Evolutionary conservation across 2,113 vertebrate species (phyloP), one percentile per base, ranked within the genome.

Genomic region (Motacilla alba): DNA sequence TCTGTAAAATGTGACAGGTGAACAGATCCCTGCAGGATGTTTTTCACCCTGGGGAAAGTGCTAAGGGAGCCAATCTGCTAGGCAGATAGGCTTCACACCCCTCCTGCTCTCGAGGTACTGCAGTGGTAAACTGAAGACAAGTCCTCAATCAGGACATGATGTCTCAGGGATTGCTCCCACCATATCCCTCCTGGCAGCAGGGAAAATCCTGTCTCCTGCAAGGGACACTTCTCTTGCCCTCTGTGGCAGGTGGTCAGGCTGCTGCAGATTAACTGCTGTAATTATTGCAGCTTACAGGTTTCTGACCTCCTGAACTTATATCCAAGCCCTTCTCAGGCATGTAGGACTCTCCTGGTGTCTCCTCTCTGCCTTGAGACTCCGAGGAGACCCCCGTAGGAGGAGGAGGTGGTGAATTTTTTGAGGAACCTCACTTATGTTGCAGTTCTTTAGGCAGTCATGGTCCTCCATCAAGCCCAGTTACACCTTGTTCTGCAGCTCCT

Each of bases 361-460:
- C 50, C 12, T 4, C 4, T 83, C 9, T 63, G 28, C 44, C 5
- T 28, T 66, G n/a, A 27, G 39, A 52, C 49, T 64, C 5, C 2
- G 80, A 76, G 20, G 10, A 89, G 39, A 30, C 5, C 27, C 7
- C 6, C 0, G 0, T 0, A 52, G 35, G 35, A 7, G 35, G 37
- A 56, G 22, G 21, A 33, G 43, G 21, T 47, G 55, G 41, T 39
- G 44, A 24, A 10, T 82, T 50, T 44, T 76, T 27, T 66, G 80
- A 58, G 28, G 55, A 66, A 27, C 18, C 5, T 67, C 10, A 26
- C 60, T 72, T 47, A 21, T 55, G 13, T n/a, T 63, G 16, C 67
- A 73, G 70, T 24, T 19, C 39, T 39, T 21, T 21, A 33, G 26
- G 19, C 6, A 73, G 59, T 37, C 26, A 18, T 18, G 14, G 10